phyloP scores from a whole-genome alignment of 2,888 invertebrate genomes.

The Eugnorisma glareosa region DNA sequence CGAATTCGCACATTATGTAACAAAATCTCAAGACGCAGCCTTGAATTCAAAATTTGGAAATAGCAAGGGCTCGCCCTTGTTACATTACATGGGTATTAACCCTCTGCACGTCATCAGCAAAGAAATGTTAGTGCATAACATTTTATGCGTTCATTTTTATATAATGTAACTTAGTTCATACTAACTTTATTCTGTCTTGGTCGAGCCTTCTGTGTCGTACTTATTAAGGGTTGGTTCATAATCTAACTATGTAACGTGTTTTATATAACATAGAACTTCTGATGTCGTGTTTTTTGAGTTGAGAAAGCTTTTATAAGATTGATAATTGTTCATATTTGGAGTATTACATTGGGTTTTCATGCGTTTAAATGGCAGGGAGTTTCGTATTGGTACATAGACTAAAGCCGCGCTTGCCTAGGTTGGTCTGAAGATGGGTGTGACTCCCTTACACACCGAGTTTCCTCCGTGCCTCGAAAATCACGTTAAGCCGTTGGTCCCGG shows the following conservation, averaged over 20 bases:
- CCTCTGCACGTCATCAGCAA: conserved; percentile 32
- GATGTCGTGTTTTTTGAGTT: neutral
- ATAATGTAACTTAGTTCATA: conserved; percentile 3
- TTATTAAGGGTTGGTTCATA: neutral
- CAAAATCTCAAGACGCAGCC: conserved; percentile 11
- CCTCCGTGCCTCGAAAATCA: too few species aligned
- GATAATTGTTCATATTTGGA: neutral
- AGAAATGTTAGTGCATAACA: conserved; percentile 20
- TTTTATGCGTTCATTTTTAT: conserved; percentile 14
- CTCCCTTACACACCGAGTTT: too few species aligned
- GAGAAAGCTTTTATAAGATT: neutral
- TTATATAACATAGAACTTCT: neutral
- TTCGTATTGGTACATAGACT: neutral
- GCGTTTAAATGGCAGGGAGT: neutral
- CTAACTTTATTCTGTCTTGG: neutral
- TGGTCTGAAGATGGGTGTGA: too few species aligned
- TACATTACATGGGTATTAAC: conserved; percentile 27
- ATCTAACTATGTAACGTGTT: neutral
- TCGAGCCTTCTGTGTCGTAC: neutral
- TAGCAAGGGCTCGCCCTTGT: conserved; percentile 24
- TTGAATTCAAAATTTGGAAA: conserved; percentile 12
- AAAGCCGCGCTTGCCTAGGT: too few species aligned
- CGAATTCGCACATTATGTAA: neutral
- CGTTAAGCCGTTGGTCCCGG: too few species aligned
- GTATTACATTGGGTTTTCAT: neutral